phyloP scores from a whole-genome alignment of 2,888 invertebrate genomes.

The Octodonta nipae region DNA sequence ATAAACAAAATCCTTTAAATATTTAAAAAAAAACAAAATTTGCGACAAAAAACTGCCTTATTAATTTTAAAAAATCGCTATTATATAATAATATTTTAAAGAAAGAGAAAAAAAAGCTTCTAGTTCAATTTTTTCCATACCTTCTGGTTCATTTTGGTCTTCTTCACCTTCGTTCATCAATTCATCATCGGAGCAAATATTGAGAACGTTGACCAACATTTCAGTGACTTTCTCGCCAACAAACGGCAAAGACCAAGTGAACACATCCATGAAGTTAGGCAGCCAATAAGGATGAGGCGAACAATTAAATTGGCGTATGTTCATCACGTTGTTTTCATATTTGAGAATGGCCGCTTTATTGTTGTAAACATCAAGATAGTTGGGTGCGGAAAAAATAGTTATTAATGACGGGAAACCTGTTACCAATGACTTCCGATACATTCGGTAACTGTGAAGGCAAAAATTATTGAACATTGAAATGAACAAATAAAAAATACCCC shows the following conservation, averaged over 20 bases:
- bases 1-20: too few species aligned
- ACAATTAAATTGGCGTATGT: constrained; percentile 99
- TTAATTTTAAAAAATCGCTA: too few species aligned
- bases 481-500: too few species aligned
- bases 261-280: constrained; percentile 99
- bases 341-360: constrained; percentile 99
- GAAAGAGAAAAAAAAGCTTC: too few species aligned
- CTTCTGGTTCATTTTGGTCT: constrained; percentile 94
- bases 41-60: too few species aligned
- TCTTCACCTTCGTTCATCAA: constrained; percentile 93
- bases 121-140: too few species aligned
- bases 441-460: constrained; percentile 78
- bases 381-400: constrained; percentile 99
- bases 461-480: too few species aligned
- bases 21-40: too few species aligned
- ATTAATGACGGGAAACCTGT: constrained; percentile 99
- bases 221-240: constrained; percentile 99
- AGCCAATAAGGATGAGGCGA: constrained; percentile 99
- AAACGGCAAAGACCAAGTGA: constrained; percentile 99
- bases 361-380: constrained; percentile 99
- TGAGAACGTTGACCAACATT: constrained; percentile 98
- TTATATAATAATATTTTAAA: too few species aligned
- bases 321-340: constrained; percentile 99
- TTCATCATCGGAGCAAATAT: constrained; percentile 99
- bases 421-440: constrained; percentile 99